phyloP scores from a whole-genome alignment of 2,113 vertebrate species.

The Nycticebus coucang region DNA sequence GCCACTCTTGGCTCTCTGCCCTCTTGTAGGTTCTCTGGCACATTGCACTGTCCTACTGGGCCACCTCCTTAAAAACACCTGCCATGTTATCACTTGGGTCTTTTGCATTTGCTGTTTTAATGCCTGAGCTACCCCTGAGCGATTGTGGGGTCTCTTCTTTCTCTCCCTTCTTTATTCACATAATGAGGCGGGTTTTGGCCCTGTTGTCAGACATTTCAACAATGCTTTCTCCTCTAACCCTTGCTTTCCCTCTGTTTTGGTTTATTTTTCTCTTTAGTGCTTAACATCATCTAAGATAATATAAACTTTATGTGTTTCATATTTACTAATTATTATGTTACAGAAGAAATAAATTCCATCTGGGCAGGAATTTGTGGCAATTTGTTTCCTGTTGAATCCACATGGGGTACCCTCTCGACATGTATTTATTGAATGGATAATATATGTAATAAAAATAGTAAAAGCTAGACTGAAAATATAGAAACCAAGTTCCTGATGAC shows the following conservation, averaged over 20 bases:
- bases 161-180: not conserved
- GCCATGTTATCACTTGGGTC: fast-evolving
- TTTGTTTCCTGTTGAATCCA: not conserved
- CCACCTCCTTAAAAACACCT: not conserved
- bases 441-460: not conserved
- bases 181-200: not conserved
- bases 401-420: not conserved
- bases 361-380: not conserved
- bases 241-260: not conserved
- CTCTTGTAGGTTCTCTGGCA: not conserved
- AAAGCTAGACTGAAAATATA: not conserved
- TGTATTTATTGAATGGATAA: not conserved
- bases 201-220: not conserved
- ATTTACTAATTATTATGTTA: not conserved
- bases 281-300: not conserved
- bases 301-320: not conserved
- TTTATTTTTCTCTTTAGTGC: not conserved
- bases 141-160: not conserved
- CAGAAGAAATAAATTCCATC: not conserved
- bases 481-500: not conserved
- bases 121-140: not conserved
- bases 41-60: not conserved
- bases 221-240: not conserved
- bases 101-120: not conserved
- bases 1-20: not conserved